phyloP scores from a whole-genome alignment of 2,797 vertebrate genomes.

The Anguilla megastoma region DNA sequence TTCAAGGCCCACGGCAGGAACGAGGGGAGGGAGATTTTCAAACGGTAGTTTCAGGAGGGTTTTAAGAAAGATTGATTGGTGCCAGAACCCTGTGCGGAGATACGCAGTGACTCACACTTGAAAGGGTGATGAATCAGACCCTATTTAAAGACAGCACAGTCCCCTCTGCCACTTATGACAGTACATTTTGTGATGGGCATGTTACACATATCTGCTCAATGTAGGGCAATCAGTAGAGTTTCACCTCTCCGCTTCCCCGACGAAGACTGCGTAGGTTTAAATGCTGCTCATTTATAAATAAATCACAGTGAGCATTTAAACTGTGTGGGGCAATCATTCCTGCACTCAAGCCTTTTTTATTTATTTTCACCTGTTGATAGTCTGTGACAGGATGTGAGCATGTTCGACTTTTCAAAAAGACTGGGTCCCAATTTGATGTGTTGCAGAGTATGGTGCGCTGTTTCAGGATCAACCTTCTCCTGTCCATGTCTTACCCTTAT shows the following conservation, averaged over 20 bases:
- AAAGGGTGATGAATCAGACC: conserved; percentile 1
- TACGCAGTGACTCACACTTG: conserved; percentile 44
- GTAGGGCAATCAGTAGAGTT: not conserved
- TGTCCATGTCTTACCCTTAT: not conserved
- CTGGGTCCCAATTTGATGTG: not conserved
- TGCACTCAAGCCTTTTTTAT: not conserved
- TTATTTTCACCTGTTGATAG: not conserved
- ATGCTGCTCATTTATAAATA: not conserved
- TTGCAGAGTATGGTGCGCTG: not conserved
- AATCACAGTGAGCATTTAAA: not conserved
- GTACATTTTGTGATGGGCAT: not conserved
- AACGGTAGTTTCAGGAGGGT: conserved; percentile 53
- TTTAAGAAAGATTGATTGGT: conserved; percentile 67
- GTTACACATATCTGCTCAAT: not conserved
- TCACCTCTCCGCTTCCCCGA: not conserved
- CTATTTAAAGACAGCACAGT: not conserved
- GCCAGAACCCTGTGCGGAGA: conserved; percentile 58
- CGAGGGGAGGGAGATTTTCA: conserved; percentile 62
- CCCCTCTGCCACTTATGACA: not conserved
- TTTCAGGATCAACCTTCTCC: not conserved
- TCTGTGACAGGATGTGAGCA: not conserved
- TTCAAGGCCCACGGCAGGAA: conserved; percentile 62
- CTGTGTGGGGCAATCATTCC: not conserved
- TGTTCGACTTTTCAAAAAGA: not conserved
- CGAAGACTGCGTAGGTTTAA: not conserved